Evolutionary conservation across 2,888 invertebrate species (phyloP).

Genomic region (Scaptomyza cyrtandrae): DNA sequence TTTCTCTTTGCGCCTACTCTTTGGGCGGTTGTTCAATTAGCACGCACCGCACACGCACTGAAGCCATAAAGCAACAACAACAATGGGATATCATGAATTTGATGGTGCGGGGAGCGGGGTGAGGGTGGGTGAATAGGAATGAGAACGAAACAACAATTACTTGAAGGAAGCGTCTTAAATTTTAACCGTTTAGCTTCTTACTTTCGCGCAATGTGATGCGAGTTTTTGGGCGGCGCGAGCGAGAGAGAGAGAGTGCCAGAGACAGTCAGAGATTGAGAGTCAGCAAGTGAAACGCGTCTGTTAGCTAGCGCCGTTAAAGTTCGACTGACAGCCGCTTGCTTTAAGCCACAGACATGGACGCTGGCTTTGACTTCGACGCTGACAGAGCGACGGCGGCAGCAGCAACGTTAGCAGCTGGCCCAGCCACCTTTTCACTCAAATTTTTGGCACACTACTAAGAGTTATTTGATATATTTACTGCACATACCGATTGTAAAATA

Average conservation of each 20-base stretch:
- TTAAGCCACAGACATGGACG: slow-evolving; percentile 47
- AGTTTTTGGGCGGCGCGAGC: slow-evolving; percentile 20
- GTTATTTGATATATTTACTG: neutral
- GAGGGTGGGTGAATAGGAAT: neutral
- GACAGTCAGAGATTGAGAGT: slow-evolving; percentile 5
- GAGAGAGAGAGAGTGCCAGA: slow-evolving; percentile 1
- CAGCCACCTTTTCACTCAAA: neutral
- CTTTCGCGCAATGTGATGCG: slow-evolving; percentile 36
- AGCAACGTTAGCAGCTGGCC: neutral
- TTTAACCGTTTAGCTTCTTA: slow-evolving; percentile 45
- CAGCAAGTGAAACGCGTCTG: slow-evolving; percentile 68
- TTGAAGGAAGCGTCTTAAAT: slow-evolving; percentile 47
- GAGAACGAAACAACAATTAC: slow-evolving; percentile 6
- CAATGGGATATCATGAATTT: slow-evolving; percentile 15
- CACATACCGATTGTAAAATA: neutral
- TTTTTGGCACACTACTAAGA: neutral
- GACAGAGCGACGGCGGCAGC: slow-evolving; percentile 32
- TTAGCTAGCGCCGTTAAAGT: slow-evolving; percentile 66
- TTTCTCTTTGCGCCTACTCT: slow-evolving; percentile 72
- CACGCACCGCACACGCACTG: slow-evolving; percentile 61
- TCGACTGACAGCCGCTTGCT: slow-evolving; percentile 56
- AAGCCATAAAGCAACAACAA: slow-evolving; percentile 41
- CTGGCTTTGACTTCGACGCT: slow-evolving; percentile 31
- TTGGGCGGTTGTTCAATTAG: slow-evolving; percentile 52
- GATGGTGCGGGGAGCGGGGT: too few species aligned